Percentiles rank a stretch among this genome's conserved stretches.
Conservation (phyloP, 2,113 vertebrate genomes). For the Pseudorectes ferrugineus region DNA sequence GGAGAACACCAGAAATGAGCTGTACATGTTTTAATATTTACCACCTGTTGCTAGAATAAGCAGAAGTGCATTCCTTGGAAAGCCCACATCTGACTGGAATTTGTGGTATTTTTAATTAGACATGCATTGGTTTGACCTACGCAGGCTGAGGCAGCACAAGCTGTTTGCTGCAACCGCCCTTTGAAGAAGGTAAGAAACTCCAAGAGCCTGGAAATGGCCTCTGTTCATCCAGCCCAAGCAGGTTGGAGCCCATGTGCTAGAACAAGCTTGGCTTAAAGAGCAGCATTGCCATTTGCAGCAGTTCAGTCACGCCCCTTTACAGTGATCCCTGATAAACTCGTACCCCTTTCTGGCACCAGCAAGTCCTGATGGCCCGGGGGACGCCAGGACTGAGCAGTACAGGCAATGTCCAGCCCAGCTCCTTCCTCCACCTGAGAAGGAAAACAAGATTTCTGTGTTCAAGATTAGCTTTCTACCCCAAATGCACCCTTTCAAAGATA, state of each 20-base stretch:
- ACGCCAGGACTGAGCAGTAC: not conserved
- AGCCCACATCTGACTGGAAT: conserved; percentile 6
- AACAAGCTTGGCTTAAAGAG: not conserved
- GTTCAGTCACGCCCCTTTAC: not conserved
- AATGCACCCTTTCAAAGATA: not conserved
- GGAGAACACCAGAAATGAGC: not conserved
- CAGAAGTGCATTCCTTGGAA: conserved; percentile 18
- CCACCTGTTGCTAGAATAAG: not conserved
- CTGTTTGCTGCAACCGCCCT: accelerated
- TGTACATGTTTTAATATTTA: not conserved
- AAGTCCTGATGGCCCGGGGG: accelerated
- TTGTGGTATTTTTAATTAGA: conserved; percentile 25
- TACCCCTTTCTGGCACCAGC: not conserved
- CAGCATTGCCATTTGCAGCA: not conserved
- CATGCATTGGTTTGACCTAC: not conserved
- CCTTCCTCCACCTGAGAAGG: not conserved
- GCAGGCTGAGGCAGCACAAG: not conserved
- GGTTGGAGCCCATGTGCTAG: not conserved
- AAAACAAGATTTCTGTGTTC: not conserved
- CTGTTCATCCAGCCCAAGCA: not conserved
- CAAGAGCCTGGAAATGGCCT: not conserved
- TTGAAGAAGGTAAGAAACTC: not conserved
- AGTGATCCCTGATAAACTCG: not conserved
- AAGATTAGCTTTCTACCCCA: not conserved
- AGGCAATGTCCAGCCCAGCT: not conserved